A percentile compares a stretch with the other conserved stretches of the same genome.
Evolutionary conservation across 2,888 invertebrate species (phyloP).

Genomic region (Clitarchus hookeri): DNA sequence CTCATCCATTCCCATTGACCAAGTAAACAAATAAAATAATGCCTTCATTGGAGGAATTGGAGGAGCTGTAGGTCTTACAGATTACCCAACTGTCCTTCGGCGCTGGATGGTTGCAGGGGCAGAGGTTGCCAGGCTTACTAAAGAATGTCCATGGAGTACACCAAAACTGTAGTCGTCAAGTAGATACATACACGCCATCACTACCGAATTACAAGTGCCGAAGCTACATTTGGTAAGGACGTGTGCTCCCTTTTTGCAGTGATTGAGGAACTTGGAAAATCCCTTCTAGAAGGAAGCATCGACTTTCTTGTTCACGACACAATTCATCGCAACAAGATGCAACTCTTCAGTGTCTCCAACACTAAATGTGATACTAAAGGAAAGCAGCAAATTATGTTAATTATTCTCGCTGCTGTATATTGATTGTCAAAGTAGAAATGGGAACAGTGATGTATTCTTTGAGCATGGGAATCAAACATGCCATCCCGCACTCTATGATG

Average conservation of each 20-base stretch:
- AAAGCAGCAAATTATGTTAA: not conserved
- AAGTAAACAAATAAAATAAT: not conserved
- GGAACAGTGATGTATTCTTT: conserved; percentile 29
- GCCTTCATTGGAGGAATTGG: not conserved
- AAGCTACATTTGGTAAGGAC: conserved; percentile 33
- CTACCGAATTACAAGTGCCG: conserved; percentile 34
- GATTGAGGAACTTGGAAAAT: conserved; percentile 33
- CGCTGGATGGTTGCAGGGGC: conserved; percentile 38
- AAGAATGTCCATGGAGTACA: conserved; percentile 27
- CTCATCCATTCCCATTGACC: not conserved
- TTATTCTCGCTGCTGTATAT: conserved; percentile 25
- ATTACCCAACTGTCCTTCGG: conserved; percentile 29
- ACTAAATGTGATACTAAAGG: not conserved
- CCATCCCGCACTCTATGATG: not conserved
- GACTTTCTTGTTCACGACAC: not conserved
- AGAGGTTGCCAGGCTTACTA: conserved; percentile 33
- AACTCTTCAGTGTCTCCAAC: not conserved
- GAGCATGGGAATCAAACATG: conserved; percentile 23
- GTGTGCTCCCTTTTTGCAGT: conserved; percentile 31
- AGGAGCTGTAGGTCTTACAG: not conserved
- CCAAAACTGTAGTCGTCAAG: not conserved
- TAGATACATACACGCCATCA: conserved; percentile 23
- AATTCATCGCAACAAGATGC: conserved; percentile 2
- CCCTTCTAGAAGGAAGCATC: conserved; percentile 23
- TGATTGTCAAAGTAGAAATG: conserved; percentile 31